phyloP scores from a whole-genome alignment of 1,140 invertebrate species.

The Hypsibius dujardini region DNA sequence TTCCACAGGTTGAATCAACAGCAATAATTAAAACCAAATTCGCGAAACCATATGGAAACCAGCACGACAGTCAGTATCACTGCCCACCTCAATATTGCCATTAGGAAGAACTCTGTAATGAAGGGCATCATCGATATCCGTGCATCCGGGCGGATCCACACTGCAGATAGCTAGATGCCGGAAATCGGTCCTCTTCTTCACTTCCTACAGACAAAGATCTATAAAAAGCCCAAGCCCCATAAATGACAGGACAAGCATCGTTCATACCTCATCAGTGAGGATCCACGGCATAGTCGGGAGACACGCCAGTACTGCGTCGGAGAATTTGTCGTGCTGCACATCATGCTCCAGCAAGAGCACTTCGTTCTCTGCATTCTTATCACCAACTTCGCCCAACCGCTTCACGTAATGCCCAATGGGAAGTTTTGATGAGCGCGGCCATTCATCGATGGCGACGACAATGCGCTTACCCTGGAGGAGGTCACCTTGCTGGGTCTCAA shows the following conservation, averaged over 20 bases:
- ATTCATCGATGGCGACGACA: slow-evolving; percentile 75
- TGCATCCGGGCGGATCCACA: slow-evolving; percentile 95
- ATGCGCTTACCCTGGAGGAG: slow-evolving; percentile 62
- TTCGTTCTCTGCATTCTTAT: slow-evolving; percentile 83
- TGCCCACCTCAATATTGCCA: slow-evolving; percentile 51
- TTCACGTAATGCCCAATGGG: slow-evolving; percentile 58
- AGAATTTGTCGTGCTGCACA: slow-evolving; percentile 83
- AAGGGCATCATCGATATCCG: slow-evolving; percentile 95
- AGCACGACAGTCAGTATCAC: no score
- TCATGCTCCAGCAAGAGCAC: slow-evolving; percentile 83
- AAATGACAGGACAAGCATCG: slow-evolving; percentile 13
- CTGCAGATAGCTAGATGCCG: slow-evolving; percentile 73
- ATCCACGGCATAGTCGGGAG: slow-evolving; percentile 75
- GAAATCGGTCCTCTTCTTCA: slow-evolving; percentile 57
- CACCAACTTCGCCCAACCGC: slow-evolving; percentile 58
- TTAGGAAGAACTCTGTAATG: slow-evolving; percentile 61
- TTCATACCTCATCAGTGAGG: slow-evolving; percentile 55
- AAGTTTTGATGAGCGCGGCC: slow-evolving; percentile 55
- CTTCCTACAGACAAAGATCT: slow-evolving; percentile 46
- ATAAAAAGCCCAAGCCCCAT: not conserved
- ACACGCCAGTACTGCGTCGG: slow-evolving; percentile 75
- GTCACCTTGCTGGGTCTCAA: slow-evolving; percentile 73
- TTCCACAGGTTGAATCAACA: not conserved
- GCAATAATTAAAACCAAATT: not conserved
- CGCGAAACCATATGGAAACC: no score